Evolutionary conservation across 2,113 vertebrate genomes (phyloP), one percentile per base, ranked within the genome.

Genomic region (Sprattus sprattus): DNA sequence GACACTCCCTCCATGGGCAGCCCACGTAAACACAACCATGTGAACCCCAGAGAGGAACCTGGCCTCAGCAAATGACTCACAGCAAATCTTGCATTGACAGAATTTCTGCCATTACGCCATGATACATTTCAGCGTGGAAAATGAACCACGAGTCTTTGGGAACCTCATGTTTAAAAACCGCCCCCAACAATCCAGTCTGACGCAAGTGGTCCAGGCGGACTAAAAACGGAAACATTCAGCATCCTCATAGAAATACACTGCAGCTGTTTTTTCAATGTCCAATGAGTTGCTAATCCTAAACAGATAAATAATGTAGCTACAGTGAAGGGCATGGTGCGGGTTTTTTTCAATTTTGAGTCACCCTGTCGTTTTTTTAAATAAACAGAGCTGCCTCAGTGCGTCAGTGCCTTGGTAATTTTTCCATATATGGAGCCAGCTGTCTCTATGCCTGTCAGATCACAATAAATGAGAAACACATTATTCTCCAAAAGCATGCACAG

Each of bases 171-270:
- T 67, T 67, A 11, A 67, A n/a, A 67, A 67, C 60, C 25, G 64
- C n/a, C 10, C 64, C 25, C 9, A 13, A 28, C 6, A 67, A n/a
- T 7, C 7, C 3, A 11, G 64, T 67, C 64, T 67, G 64, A 67
- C n/a, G 64, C n/a, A 67, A 67, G 64, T 28, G 64, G n/a, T 67
- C 28, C 64, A 67, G 10, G 64, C 25, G 6, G 64, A 67, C 64
- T 67, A 67, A 64, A 64, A n/a, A 67, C 22, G n/a, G 64, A 67
- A 67, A 67, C 64, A 67, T 67, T 28, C 64, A 25, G n/a, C n/a
- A 67, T 67, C n/a, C 2, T 28, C 9, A 28, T 67, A 67, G 64
- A 67, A 25, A 8, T 25, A 11, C 25, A 28, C 64, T 67, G 64
- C 64, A 25, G n/a, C 25, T 28, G 7, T 67, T 67, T 28, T 67